Base-by-base conservation (phyloP, 2,113 vertebrate genomes). In the Xerus inauris region DNA sequence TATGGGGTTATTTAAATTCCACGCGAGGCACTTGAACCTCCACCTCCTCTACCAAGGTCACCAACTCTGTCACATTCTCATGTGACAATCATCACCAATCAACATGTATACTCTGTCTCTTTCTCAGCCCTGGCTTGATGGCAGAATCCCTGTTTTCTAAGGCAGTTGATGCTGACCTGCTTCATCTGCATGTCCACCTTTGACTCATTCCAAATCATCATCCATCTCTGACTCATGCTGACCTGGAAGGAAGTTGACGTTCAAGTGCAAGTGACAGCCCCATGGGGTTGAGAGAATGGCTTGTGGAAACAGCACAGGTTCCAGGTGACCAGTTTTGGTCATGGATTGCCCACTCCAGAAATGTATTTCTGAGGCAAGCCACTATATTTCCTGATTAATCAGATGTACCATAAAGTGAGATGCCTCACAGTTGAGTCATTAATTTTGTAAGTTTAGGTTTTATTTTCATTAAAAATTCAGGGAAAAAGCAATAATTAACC, bases 231-330 rank as follows among this genome's bases (percentile, higher is more conserved):
- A 54, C 32, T n/a, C 6, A 10, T 5, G 6, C 26, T 24, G 2
- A 79, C 9, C 26, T 1, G 2, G 42, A 83, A 67, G 38, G 24
- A 47, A 57, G 62, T 65, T 42, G 42, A 35, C 89, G 22, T 22
- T 83, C 13, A 47, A 59, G 30, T 10, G 17, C 12, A 20, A 80
- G 24, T 73, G 42, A 12, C 13, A 62, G 24, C 20, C 9, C 26
- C 4, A 2, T 4, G 20, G 12, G 6, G 51, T 1, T n/a, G 14
- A 28, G 28, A 51, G 32, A 5, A 26, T 8, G 16, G 20, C 4
- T 0, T 3, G 49, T 38, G 67, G 51, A 24, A 45, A 22, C 3
- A 51, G 30, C 0, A 0, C 22, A 22, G 17, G 19, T 30, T 35
- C 14, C 42, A 32, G 24, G 45, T 19, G 45, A 42, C 57, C 59